Conservation (phyloP, 2,113 vertebrate species). For the Atherinomorus stipes region DNA sequence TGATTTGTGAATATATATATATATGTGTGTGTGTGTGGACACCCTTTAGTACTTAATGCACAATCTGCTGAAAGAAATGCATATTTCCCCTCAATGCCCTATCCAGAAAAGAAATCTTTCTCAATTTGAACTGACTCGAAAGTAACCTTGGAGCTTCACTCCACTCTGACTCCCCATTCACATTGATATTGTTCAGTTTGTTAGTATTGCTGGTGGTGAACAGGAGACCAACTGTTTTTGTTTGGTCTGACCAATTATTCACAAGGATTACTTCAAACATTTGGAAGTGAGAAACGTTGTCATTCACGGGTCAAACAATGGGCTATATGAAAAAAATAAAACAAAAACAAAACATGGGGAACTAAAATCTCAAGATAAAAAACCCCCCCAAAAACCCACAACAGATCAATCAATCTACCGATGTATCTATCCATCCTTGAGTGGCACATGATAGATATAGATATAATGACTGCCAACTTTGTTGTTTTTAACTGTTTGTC, state of each 20-base stretch:
- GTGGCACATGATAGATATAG: no score
- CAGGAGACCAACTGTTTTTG: background rate
- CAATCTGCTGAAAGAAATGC: slow-evolving; percentile 43
- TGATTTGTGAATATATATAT: slow-evolving; percentile 53
- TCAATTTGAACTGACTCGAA: slow-evolving; percentile 21
- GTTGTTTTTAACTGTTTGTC: no score
- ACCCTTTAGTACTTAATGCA: slow-evolving; percentile 56
- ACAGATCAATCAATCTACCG: no score
- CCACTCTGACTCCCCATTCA: background rate
- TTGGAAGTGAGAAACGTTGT: no score
- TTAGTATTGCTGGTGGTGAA: background rate
- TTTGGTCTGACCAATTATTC: background rate
- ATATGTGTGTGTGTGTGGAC: slow-evolving; percentile 54
- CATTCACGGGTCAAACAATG: no score
- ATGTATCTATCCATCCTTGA: no score
- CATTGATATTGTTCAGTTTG: background rate
- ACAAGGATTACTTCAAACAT: background rate
- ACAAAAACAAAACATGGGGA: no score
- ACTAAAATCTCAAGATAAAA: no score
- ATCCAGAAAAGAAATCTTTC: slow-evolving; percentile 18
- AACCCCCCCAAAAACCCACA: no score
- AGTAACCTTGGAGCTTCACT: slow-evolving; percentile 31
- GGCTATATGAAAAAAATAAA: no score
- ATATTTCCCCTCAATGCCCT: background rate
- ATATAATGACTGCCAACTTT: no score